These are phyloP conservation scores for Pomatostomus ruficeps DNA, from an alignment of 2,113 vertebrate species.

Conservation along the genomic window DNA sequence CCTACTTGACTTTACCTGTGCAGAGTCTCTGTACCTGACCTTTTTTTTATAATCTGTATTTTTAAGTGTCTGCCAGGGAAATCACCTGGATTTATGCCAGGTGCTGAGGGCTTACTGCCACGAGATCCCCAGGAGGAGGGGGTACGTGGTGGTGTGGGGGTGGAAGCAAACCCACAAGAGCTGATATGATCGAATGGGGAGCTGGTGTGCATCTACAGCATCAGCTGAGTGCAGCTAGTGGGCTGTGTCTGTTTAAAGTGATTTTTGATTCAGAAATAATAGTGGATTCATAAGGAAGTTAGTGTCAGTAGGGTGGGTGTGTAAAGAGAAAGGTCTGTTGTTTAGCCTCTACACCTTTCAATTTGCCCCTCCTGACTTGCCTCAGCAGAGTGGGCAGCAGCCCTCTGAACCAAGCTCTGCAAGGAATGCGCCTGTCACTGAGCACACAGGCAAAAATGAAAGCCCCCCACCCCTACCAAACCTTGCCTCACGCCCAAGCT, in stretches of 20 bases:
- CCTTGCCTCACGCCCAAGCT: neutral
- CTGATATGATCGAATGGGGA: neutral
- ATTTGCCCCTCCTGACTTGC: neutral
- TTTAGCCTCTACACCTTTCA: neutral
- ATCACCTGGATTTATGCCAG: slow-evolving; percentile 19
- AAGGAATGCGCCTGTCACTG: neutral
- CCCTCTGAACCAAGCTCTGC: neutral
- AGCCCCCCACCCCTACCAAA: rapidly evolving
- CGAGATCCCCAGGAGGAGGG: neutral
- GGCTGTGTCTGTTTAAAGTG: neutral
- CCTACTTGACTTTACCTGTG: neutral
- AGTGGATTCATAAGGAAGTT: neutral
- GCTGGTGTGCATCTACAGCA: neutral
- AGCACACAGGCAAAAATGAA: neutral
- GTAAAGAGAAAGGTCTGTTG: neutral
- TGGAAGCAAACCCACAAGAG: neutral
- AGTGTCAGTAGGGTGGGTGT: neutral
- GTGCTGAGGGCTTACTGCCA: neutral
- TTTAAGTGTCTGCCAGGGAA: neutral
- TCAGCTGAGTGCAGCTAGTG: neutral
- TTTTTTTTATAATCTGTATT: neutral
- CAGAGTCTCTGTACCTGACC: neutral
- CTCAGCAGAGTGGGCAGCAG: neutral
- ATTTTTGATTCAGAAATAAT: neutral
- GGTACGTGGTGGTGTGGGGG: neutral